Percentiles rank a stretch among this genome's conserved stretches.
phyloP scores from a whole-genome alignment of 2,888 invertebrate species.

The Eupithecia subumbrata region DNA sequence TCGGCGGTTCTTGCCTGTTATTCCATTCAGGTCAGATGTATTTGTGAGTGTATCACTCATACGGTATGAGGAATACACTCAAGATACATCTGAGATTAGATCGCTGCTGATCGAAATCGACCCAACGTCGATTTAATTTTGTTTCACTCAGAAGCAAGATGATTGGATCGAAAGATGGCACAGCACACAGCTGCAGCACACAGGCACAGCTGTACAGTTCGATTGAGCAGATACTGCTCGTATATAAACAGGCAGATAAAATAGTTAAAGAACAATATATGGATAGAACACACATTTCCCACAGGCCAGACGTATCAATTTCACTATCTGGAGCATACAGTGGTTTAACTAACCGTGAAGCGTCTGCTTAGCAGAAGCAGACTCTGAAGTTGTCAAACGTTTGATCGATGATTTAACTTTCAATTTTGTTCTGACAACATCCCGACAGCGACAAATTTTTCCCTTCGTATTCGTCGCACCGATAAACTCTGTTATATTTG shows the following conservation, averaged over 20 bases:
- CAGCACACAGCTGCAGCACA: too few species aligned
- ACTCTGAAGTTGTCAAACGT: conserved; percentile 4
- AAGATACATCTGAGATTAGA: not conserved
- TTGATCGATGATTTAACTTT: conserved; percentile 2
- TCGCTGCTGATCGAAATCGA: not conserved
- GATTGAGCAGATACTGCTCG: not conserved
- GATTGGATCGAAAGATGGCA: not conserved
- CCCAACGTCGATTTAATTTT: not conserved
- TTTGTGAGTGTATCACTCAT: not conserved
- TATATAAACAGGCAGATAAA: not conserved
- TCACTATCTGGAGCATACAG: conserved; percentile 22
- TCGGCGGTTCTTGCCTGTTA: not conserved
- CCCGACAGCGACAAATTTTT: not conserved
- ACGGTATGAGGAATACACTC: not conserved
- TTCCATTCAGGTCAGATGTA: not conserved
- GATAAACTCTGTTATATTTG: not conserved
- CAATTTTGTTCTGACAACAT: not conserved
- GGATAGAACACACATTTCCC: conserved; percentile 17
- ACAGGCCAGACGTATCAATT: conserved; percentile 24
- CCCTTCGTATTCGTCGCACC: not conserved
- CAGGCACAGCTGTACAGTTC: not conserved
- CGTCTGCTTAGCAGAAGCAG: conserved; percentile 15
- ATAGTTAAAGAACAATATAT: not conserved
- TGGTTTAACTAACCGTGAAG: conserved; percentile 20
- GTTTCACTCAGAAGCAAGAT: not conserved